Evolutionary conservation across 2,797 vertebrate genomes (phyloP), one percentile per base, ranked within the genome.

Genomic region (Anolis apletophallus): DNA sequence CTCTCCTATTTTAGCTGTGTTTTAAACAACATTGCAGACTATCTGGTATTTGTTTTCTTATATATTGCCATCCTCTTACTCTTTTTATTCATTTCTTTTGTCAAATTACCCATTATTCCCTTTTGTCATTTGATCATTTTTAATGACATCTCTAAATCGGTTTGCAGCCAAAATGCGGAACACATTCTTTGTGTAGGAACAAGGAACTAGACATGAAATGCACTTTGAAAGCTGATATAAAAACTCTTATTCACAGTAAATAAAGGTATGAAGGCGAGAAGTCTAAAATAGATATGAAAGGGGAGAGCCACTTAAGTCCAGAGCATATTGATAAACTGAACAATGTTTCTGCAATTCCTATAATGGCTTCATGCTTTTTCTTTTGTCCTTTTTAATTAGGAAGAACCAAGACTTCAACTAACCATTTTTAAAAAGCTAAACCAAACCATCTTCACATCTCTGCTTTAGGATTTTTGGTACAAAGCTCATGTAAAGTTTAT

Each of bases 271-370:
- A 81, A 92, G 23, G 64, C 11, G n/a, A 29, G 64, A n/a, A 12
- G 29, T n/a, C 67, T 71, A n/a, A 17, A 55, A 69, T 52, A 81
- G 91, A 90, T 93, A 91, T 88, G 81, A 93, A 95, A 92, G 80
- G 83, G 92, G 81, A 57, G 78, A 83, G 89, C 91, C 77, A 89
- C 88, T 80, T 32, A 80, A 57, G 83, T 80, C 93, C 85, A 77
- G 90, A 84, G 50, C 34, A 71, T 13, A 34, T 14, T 46, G 1
- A 46, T 13, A 0, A 1, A 67, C 83, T n/a, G 40, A 84, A 67
- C 11, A 29, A 57, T 68, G n/a, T 13, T 72, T 34, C 34, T 29
- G 12, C 69, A 16, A 19, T 85, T 74, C 81, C 1, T 40, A 13
- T 76, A 21, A 10, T 68, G 69, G 1, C 59, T 36, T 2, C n/a